phyloP scores from a whole-genome alignment of 2,888 invertebrate genomes.

The Lasius platythorax region DNA sequence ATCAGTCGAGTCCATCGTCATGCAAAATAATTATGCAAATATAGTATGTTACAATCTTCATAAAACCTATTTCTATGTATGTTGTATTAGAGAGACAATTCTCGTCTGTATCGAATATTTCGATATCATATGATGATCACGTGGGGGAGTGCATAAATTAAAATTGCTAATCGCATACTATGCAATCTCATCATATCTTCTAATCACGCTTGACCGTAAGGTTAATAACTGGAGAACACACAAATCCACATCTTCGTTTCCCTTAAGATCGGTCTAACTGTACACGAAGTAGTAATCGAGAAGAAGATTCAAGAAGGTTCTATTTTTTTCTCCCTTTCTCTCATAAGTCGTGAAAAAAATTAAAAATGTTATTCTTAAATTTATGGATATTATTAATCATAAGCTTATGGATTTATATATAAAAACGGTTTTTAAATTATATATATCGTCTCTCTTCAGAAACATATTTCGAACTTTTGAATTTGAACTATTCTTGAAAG shows the following conservation, averaged over 20 bases:
- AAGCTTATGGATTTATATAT: not conserved
- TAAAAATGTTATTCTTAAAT: not conserved
- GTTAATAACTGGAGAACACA: slow-evolving; percentile 70
- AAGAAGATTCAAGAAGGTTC: slow-evolving; percentile 57
- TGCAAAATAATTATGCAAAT: slow-evolving; percentile 16
- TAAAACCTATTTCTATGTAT: not conserved
- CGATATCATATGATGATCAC: slow-evolving; percentile 8
- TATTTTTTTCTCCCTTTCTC: not conserved
- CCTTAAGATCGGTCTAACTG: slow-evolving; percentile 56
- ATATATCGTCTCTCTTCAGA: not conserved
- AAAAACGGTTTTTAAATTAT: not conserved
- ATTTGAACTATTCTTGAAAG: not conserved
- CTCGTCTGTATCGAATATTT: not conserved
- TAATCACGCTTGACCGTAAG: slow-evolving; percentile 62
- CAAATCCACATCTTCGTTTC: slow-evolving; percentile 54
- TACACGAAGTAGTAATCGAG: slow-evolving; percentile 61
- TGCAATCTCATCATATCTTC: slow-evolving; percentile 31
- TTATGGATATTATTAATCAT: not conserved
- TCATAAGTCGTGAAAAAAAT: not conserved
- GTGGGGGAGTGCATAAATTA: slow-evolving; percentile 28
- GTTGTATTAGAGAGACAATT: not conserved
- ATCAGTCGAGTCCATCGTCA: not conserved
- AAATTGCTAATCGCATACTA: slow-evolving; percentile 33
- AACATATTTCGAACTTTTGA: not conserved
- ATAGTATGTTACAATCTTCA: not conserved